phyloP scores from a whole-genome alignment of 2,113 vertebrate genomes.

The Benitochromis conjunctus region DNA sequence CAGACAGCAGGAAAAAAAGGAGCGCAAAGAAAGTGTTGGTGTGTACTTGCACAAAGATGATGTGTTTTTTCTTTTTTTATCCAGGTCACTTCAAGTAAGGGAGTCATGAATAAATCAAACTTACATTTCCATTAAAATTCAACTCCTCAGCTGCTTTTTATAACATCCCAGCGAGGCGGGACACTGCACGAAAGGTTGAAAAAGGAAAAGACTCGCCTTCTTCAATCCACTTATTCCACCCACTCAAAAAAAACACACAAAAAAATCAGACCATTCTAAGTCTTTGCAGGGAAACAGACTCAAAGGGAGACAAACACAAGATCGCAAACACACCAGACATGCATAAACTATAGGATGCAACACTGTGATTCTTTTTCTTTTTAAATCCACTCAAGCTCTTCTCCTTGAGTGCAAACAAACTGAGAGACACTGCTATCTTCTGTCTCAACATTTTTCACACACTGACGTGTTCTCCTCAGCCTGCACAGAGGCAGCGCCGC shows the following conservation, averaged over 20 bases:
- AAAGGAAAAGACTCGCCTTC: not conserved
- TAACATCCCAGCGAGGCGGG: slow-evolving; percentile 1
- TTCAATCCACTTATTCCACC: not conserved
- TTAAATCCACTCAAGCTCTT: not conserved
- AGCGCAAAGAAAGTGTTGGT: not conserved
- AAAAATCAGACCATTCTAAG: not conserved
- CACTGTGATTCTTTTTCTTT: not conserved
- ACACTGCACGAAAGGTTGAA: slow-evolving; percentile 20
- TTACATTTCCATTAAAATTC: slow-evolving; percentile 58
- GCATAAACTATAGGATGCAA: not conserved
- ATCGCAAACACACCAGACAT: not conserved
- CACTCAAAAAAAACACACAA: not conserved
- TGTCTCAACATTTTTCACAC: not conserved
- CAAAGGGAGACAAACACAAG: not conserved
- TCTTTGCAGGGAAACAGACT: not conserved
- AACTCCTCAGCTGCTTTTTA: slow-evolving; percentile 44
- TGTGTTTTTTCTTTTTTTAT: not conserved
- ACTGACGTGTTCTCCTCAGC: not conserved
- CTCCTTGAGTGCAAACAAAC: not conserved
- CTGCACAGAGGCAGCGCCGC: not conserved
- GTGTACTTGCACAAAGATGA: not conserved
- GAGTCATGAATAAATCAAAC: slow-evolving; percentile 63
- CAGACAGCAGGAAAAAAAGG: not conserved
- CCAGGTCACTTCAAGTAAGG: slow-evolving; percentile 43
- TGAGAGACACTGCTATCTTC: not conserved